Percentiles rank a stretch among this genome's conserved stretches.
These are phyloP conservation scores for Caenorhabditis panamensis DNA, from an alignment of 2,888 invertebrate species.

Conservation along the genomic window DNA sequence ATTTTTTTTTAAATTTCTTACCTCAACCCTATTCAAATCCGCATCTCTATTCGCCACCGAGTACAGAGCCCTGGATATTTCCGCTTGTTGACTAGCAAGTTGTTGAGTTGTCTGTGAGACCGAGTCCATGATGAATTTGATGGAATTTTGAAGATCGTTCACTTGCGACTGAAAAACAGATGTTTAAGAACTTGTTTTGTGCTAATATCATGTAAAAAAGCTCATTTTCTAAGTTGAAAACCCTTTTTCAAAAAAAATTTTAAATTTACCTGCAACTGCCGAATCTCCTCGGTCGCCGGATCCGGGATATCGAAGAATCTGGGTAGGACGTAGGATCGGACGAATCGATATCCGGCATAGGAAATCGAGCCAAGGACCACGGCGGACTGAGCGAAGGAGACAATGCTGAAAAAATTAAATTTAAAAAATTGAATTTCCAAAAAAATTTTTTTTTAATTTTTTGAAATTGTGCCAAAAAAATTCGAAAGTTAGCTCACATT, in stretches of 20 bases:
- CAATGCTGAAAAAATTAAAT: constrained; percentile 43
- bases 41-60: constrained; percentile 67
- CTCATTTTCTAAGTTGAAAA: constrained; percentile 1
- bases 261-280: constrained; percentile 67
- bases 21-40: constrained; percentile 68
- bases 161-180: constrained; percentile 65
- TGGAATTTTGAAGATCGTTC: constrained; percentile 79
- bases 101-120: constrained; percentile 76
- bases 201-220: not conserved
- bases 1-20: constrained; percentile 8
- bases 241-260: not conserved
- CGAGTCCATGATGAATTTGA: constrained; percentile 81
- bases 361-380: constrained; percentile 77
- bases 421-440: not conserved
- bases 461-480: not conserved
- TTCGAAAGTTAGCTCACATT: not conserved
- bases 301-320: constrained; percentile 79
- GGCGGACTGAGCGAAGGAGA: constrained; percentile 71
- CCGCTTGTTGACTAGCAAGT: constrained; percentile 69
- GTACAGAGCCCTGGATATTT: constrained; percentile 71
- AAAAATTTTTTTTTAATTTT: not conserved
- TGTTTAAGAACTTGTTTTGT: not conserved
- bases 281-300: constrained; percentile 74
- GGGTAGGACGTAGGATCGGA: constrained; percentile 78
- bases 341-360: constrained; percentile 77